Base-by-base conservation (phyloP, 2,888 invertebrate species). In the Tolmerus cingulatus region DNA sequence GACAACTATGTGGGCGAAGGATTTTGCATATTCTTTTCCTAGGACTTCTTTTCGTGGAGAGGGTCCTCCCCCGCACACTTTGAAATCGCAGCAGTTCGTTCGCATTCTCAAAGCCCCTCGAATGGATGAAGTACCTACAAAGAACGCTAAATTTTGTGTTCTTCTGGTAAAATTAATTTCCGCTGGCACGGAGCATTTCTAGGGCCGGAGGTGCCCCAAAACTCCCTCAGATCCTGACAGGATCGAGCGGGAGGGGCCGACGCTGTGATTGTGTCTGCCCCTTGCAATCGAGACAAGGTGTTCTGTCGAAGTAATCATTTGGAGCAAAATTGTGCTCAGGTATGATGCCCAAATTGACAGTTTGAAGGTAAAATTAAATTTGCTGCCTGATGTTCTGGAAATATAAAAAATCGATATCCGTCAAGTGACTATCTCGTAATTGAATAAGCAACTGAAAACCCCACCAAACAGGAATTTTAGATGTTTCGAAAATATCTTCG, bases 121-220 rank as follows among this genome's bases (percentile, higher is more conserved):
- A 79, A 79, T 79, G 79, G 27, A 79, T 51, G 79, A 51, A 46
- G 34, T 9, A 51, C n/a, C n/a, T 37, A 76, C 46, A 79, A 79
- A 30, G 79, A 79, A 27, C 79, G 23, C 79, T 82, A 66, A 82
- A 66, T 82, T 82, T 82, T 27, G 40, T 82, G 82, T 82, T 55
- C 57, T 57, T 57, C 57, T 82, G n/a, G 27, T 82, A 37, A 66
- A 82, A 82, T 82, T 57, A 82, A 82, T 82, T 82, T 82, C 82
- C 82, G 82, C 66, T 57, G 23, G 19, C 82, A 66, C 57, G 19
- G 55, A n/a, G n/a, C 30, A 30, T 51, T 46, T 46, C 79, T 79
- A 2, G 46, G 12, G 12, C 3, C 66, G 27, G 9, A 79, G 79
- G 16, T 27, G 30, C 51, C 51, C 79, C 12, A 16, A 40, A 16